Conservation (phyloP, 2,797 vertebrate species). For the Peromyscus aztecus region DNA sequence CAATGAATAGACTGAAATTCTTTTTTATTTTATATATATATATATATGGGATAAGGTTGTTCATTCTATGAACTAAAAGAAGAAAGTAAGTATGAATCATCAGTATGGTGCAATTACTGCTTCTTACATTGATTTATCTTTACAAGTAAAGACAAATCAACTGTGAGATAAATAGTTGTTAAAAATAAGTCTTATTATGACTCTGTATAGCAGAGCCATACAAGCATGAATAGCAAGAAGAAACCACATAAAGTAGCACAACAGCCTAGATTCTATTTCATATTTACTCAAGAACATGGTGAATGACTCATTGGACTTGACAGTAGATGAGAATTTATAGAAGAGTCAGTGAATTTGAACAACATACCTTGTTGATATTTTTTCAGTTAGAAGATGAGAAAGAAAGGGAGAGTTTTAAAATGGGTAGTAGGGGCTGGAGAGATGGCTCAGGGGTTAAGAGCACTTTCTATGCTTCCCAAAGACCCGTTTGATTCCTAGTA, state of each 20-base stretch:
- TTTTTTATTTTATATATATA: no score
- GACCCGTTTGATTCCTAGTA: background rate
- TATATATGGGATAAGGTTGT: background rate
- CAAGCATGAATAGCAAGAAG: background rate
- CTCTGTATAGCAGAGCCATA: background rate
- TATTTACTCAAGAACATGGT: background rate
- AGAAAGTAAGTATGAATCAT: background rate
- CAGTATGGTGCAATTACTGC: background rate
- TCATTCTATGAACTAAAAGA: background rate
- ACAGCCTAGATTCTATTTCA: background rate
- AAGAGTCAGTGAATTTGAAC: background rate
- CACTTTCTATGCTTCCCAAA: background rate
- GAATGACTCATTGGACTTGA: background rate
- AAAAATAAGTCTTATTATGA: background rate
- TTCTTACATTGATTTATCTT: background rate
- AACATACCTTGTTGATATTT: background rate
- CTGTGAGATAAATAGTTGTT: constrained; percentile 24
- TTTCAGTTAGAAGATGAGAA: background rate
- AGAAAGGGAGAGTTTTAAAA: background rate
- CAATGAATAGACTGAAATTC: background rate
- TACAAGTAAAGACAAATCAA: background rate
- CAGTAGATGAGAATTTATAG: background rate
- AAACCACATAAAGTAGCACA: background rate
- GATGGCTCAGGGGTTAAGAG: background rate
- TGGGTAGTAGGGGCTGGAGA: background rate